Base-by-base conservation (phyloP, 2,797 vertebrate species). In the Triplophysa bombifrons region DNA sequence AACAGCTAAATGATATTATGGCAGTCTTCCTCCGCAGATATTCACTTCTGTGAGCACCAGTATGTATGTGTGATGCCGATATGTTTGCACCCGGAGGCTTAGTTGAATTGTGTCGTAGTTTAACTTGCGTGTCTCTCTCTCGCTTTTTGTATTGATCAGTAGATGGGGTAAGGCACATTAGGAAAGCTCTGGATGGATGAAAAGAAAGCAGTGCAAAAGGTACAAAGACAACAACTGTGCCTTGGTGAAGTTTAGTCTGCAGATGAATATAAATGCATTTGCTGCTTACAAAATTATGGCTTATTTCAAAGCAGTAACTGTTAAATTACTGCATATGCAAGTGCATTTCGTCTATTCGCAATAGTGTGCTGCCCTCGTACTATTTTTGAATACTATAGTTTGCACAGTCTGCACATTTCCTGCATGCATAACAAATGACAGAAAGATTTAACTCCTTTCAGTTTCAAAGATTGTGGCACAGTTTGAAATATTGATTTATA, bases 91-190 rank as follows among this genome's bases (percentile, higher is more conserved):
- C 75, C 75, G 4, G 53, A 77, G 75, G 74, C 65, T 58, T 48
- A 48, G 65, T 69, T 60, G 41, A 69, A 60, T 77, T 48, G 41
- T 68, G 75, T 60, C 68, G 75, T 69, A 77, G 69, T 77, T 69
- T 48, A 69, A 77, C 75, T 44, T 25, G 12, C 53, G 60, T 69
- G 72, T 63, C 44, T 3, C 55, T 63, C 55, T 69, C 64, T 74
- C 78, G 44, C 44, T 3, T 27, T 63, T 46, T 4, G 34, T 81
- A 81, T 81, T 81, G 72, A 81, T 81, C 72, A 81, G 72, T 11
- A 70, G 38, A 46, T 67, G 51, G 17, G 74, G 34, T 68, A 63
- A 69, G 65, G 27, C 63, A 20, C 79, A 81, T 74, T 64, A 64
- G 41, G 56, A 51, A 70, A 55, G 65, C 72, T 75, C 51, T 70